These are phyloP conservation scores for Gymnorhina tibicen DNA, from an alignment of 2,113 vertebrate genomes.

Conservation along the genomic window DNA sequence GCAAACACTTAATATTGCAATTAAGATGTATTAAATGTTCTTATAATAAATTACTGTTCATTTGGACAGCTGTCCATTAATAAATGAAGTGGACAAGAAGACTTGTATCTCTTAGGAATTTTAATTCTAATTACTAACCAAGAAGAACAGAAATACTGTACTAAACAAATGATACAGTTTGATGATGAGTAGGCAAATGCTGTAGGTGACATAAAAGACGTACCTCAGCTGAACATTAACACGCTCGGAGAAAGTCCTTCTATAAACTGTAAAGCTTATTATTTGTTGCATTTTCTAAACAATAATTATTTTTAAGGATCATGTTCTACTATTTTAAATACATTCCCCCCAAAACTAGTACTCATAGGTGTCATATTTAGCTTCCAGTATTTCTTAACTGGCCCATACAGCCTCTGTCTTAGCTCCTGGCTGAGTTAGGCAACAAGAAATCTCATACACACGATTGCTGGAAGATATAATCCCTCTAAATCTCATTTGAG, in stretches of 20 bases:
- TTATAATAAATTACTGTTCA: not conserved
- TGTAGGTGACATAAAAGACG: not conserved
- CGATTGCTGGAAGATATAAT: not conserved
- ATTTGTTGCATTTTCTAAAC: not conserved
- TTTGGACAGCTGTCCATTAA: not conserved
- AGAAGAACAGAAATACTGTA: not conserved
- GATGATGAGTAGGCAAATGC: not conserved
- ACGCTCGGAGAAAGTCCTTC: not conserved
- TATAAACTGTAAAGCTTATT: not conserved
- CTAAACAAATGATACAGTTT: not conserved
- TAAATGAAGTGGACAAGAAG: not conserved
- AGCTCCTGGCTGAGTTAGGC: not conserved
- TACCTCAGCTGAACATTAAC: not conserved
- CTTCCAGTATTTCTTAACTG: not conserved
- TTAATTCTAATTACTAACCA: not conserved
- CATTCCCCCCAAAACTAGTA: not conserved
- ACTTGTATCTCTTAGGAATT: not conserved
- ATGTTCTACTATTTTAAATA: not conserved
- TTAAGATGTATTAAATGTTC: not conserved
- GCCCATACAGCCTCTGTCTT: not conserved
- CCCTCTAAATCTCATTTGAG: not conserved
- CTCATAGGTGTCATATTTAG: not conserved
- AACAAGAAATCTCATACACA: not conserved
- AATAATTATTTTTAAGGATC: not conserved
- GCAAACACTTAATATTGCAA: not conserved